Conservation (phyloP, 2,113 vertebrate species). For the Perognathus longimembris region DNA sequence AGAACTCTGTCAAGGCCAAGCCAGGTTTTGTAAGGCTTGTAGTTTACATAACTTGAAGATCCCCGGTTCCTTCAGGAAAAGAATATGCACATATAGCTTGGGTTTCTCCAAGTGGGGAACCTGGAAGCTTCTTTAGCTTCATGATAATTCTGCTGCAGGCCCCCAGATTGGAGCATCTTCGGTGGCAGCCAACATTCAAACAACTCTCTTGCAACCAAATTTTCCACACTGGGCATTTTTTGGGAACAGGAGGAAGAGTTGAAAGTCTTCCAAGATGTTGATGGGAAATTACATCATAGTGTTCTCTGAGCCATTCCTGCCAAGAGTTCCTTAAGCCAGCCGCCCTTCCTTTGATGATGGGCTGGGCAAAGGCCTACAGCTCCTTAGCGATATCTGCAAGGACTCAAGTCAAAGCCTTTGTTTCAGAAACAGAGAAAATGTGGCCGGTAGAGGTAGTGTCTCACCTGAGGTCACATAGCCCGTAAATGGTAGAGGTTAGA, state of each 20-base stretch:
- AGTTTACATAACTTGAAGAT: background rate
- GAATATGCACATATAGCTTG: background rate
- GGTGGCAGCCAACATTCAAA: background rate
- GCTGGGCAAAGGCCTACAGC: background rate
- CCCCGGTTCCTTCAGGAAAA: background rate
- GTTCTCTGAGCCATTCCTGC: background rate
- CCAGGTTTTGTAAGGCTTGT: background rate
- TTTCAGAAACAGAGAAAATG: background rate
- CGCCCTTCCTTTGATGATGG: background rate
- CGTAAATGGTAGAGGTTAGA: background rate
- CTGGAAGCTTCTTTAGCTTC: background rate
- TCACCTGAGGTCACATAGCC: background rate
- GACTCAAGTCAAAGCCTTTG: background rate
- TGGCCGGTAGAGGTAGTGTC: background rate
- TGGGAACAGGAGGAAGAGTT: background rate
- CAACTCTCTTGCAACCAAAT: background rate
- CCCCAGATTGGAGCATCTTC: conserved; percentile 5
- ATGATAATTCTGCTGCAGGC: background rate
- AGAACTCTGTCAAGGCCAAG: no score
- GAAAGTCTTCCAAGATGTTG: background rate
- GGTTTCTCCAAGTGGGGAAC: background rate
- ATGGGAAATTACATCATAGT: background rate
- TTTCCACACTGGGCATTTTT: background rate
- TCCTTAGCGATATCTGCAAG: background rate
- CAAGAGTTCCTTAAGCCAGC: background rate